Evolutionary conservation across 2,797 vertebrate species (phyloP), one percentile per base, ranked within the genome.

Genomic region (Aulostomus chinensis): DNA sequence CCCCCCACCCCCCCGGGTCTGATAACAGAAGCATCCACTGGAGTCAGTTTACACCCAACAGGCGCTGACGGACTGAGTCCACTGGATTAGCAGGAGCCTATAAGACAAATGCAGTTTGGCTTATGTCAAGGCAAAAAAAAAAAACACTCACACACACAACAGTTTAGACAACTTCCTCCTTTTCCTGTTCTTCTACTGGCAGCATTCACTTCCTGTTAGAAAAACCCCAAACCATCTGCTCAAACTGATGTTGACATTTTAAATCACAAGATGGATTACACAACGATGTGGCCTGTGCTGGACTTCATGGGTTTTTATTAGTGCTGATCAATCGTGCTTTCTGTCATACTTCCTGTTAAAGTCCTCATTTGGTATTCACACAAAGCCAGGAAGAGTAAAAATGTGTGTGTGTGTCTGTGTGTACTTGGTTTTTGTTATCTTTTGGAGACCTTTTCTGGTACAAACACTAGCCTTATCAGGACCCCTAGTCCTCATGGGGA

Each of bases 231-330:
- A n/a, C n/a, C n/a, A n/a, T n/a, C n/a, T n/a, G n/a, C n/a, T n/a
- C n/a, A n/a, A n/a, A n/a, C n/a, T 65, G 18, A 54, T 13, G 15
- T n/a, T n/a, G n/a, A n/a, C n/a, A 5, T 38, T 49, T 28, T 3
- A 47, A n/a, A 37, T 76, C 55, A 70, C 48, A 41, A 45, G 54
- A n/a, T n/a, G n/a, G 4, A 25, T 67, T 34, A 33, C 47, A 14
- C 37, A 62, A 51, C 15, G 16, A 16, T 17, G 4, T 45, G 12
- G 12, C 25, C 10, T 0, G 1, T 42, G 22, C 15, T 32, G 9
- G 12, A 4, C 5, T 9, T n/a, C n/a, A n/a, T n/a, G n/a, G n/a
- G n/a, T n/a, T n/a, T n/a, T n/a, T n/a, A n/a, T n/a, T n/a, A n/a
- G n/a, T n/a, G n/a, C n/a, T n/a, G n/a, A n/a, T n/a, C n/a, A n/a